Base-by-base conservation (phyloP, 1,140 invertebrate species). In the Contarinia nasturtii region DNA sequence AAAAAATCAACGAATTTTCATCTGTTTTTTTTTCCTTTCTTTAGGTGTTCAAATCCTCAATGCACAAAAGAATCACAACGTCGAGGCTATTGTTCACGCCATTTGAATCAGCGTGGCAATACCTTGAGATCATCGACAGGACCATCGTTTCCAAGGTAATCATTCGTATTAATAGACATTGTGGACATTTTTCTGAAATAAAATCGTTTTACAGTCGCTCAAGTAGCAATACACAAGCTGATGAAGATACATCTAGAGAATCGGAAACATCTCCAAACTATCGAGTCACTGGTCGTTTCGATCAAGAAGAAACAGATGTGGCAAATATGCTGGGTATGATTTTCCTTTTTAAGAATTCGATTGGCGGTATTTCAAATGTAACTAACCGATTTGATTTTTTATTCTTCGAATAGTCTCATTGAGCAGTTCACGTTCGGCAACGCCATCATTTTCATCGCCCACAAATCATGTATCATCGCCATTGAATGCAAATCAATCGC, bases 51-150 rank as follows among this genome's bases (percentile, higher is more conserved):
- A 49, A 89, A 86, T 65, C 85, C 91, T 60, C 85, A 85, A 47
- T 98, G 94, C 67, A 85, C 79, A n/a, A 98, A 98, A 71, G 94
- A 98, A 71, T 96, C 91, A 55, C 94, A 98, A 68, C 70, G 93
- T 34, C 73, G 91, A 50, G 94, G 94, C 7, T 98, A 79, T 66
- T 98, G 94, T 66, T 98, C 93, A 18, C 69, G 93, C 44, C 94
- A 98, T 72, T 75, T 98, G 50, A 94, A 86, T 56, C 63, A 63
- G 50, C 61, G 62, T 53, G 61, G 61, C 44, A 61, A 56, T 51
- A 51, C 48, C 44, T 49, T 62, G 46, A 57, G 61, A 47, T 61
- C 61, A 20, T 56, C 45, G 14, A 48, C 57, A 46, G 57, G 57
- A n/a, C 56, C 60, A 18, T 54, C 55, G 48, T 55, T 66, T 44